Base-by-base conservation (phyloP, 2,888 invertebrate genomes). In the Microdon myrmicae region DNA sequence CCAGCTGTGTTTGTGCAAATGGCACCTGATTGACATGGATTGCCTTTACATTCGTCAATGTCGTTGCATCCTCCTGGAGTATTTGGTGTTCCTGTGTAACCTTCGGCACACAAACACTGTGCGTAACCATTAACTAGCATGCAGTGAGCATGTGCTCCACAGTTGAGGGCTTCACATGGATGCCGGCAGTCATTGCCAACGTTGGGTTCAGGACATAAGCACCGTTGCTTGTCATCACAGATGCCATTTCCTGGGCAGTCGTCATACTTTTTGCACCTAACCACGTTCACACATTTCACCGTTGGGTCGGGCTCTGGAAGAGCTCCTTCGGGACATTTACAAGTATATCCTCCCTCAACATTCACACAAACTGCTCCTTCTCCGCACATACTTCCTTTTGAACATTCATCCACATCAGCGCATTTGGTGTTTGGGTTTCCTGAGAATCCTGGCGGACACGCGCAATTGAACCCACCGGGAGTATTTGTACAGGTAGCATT, bases 171-270 rank as follows among this genome's bases (percentile, higher is more conserved):
- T 82, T 95, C 95, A 75, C 95, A 95, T 1, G 95, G 95, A 87
- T 95, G 94, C 79, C 94, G 86, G 72, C 95, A 95, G 73, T 94
- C 92, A 71, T 93, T 92, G 70, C 94, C 95, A 70, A 92, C 83
- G 75, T 94, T 94, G 0, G 95, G 95, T 73, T 92, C 92, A 2
- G 94, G 94, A 72, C 95, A 95, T 23, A 92, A 78, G 75, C 95
- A 95, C 71, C 90, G 85, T 55, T 87, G 86, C 67, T 87, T 86
- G 4, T 82, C 75, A 74, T 93, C 90, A 73, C 95, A 95, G 68
- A 93, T 82, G 3, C 94, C 89, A 81, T 95, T 94, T 71, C 94
- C 94, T 16, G 94, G 93, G 78, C 95, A 95, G 68, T 93, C 90
- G 39, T 84, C 84, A 73, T 91, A 88, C 2, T 76, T 79, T 67